These are phyloP conservation scores for Jacana jacana DNA, from an alignment of 2,113 vertebrate genomes.

Conservation along the genomic window DNA sequence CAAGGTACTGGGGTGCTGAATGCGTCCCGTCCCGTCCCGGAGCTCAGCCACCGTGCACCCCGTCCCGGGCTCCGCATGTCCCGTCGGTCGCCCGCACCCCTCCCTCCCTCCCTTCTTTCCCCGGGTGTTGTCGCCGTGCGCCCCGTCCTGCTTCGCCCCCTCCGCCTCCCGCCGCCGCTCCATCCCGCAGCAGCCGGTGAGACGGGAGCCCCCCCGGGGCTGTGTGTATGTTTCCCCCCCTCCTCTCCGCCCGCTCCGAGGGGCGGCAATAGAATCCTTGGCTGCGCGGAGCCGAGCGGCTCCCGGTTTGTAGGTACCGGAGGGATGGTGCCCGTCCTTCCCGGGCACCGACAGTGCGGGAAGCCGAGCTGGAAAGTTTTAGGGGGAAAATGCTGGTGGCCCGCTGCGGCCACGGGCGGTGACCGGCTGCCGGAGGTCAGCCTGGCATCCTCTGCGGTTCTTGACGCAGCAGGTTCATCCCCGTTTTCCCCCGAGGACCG, in stretches of 20 bases:
- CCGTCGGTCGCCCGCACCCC: too few species aligned
- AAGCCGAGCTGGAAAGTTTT: neutral
- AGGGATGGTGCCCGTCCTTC: neutral
- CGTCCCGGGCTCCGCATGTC: neutral
- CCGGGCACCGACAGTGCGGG: neutral
- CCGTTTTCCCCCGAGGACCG: neutral
- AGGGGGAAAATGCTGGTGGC: neutral
- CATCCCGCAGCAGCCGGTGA: neutral
- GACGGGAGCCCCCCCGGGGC: neutral
- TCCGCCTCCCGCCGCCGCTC: too few species aligned
- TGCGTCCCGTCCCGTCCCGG: neutral
- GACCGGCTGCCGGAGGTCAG: neutral
- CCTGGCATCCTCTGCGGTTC: neutral
- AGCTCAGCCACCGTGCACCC: neutral
- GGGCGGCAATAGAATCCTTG: neutral
- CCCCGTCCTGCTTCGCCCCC: neutral
- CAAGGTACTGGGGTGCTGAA: conserved; percentile 75
- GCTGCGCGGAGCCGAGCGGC: neutral
- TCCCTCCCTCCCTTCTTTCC: neutral
- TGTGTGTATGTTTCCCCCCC: neutral
- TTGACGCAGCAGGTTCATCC: neutral
- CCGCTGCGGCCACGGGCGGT: neutral
- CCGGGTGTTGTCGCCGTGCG: neutral
- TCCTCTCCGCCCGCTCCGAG: neutral
- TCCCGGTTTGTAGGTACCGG: neutral